phyloP scores from a whole-genome alignment of 1,140 invertebrate species.

The Bombus turneri region DNA sequence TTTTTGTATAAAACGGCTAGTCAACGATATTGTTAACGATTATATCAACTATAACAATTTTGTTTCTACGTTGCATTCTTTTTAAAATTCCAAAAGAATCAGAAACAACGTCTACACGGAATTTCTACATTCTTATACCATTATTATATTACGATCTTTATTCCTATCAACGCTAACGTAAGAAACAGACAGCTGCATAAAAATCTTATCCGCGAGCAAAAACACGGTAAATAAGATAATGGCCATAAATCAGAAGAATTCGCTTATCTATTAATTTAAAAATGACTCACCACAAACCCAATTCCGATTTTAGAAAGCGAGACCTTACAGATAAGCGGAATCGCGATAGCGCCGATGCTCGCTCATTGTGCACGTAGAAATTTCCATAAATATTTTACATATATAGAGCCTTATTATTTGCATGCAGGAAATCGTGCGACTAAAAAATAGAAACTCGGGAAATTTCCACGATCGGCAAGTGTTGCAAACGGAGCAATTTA shows the following conservation, averaged over 20 bases:
- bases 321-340: constrained; percentile 1
- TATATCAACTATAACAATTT: too few relatives aligned
- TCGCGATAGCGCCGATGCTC: neutral
- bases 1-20: too few relatives aligned
- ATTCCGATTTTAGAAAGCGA: constrained; percentile 13
- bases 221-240: constrained; percentile 33
- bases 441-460: neutral
- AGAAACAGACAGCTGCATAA: neutral
- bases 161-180: neutral
- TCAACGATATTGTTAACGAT: too few relatives aligned
- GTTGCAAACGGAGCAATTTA: neutral
- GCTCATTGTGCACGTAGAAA: neutral
- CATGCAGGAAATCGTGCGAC: neutral
- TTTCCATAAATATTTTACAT: neutral
- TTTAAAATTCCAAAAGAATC: too few relatives aligned
- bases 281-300: constrained; percentile 2
- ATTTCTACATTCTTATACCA: neutral
- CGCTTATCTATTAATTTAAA: constrained; percentile 26
- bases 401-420: too few relatives aligned
- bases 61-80: neutral
- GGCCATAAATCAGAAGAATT: constrained; percentile 16
- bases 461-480: neutral
- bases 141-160: neutral
- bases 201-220: constrained; percentile 1
- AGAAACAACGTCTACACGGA: neutral